A percentile compares a stretch with the other conserved stretches of the same genome.
These are phyloP conservation scores for Tauraco hartlaubi DNA, from an alignment of 2,797 vertebrate species.

Conservation along the genomic window DNA sequence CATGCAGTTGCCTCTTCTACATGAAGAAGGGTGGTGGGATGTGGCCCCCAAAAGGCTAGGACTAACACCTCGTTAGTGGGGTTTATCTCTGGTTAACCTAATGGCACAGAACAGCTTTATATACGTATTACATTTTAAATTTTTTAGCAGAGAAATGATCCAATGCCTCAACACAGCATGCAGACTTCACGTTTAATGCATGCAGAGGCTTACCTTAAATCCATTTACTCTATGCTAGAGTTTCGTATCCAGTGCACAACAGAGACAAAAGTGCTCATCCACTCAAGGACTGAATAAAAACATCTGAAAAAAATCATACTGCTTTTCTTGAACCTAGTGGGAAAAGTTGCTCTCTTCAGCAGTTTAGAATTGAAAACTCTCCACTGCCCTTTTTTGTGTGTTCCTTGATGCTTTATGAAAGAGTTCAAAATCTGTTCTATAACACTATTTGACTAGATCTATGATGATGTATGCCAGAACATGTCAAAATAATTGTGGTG, in stretches of 20 bases:
- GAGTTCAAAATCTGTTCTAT: constrained; percentile 56
- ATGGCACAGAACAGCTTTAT: background rate
- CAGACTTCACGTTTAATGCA: background rate
- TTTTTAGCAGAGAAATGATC: background rate
- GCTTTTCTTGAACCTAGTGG: background rate
- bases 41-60: background rate
- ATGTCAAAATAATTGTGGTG: constrained; percentile 82
- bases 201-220: background rate
- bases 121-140: background rate
- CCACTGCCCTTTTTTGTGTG: constrained; percentile 26
- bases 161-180: background rate
- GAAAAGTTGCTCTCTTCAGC: background rate
- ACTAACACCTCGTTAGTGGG: background rate
- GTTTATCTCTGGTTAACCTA: background rate
- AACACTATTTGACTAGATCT: constrained; percentile 70
- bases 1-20: background rate
- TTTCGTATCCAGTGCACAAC: background rate
- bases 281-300: constrained; percentile 2
- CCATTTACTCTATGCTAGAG: background rate
- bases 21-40: background rate
- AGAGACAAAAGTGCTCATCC: background rate
- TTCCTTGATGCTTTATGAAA: constrained; percentile 66
- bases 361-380: constrained; percentile 16
- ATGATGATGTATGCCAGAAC: constrained; percentile 76
- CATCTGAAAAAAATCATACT: background rate